phyloP scores from a whole-genome alignment of 2,797 vertebrate species.

The Artibeus lituratus region DNA sequence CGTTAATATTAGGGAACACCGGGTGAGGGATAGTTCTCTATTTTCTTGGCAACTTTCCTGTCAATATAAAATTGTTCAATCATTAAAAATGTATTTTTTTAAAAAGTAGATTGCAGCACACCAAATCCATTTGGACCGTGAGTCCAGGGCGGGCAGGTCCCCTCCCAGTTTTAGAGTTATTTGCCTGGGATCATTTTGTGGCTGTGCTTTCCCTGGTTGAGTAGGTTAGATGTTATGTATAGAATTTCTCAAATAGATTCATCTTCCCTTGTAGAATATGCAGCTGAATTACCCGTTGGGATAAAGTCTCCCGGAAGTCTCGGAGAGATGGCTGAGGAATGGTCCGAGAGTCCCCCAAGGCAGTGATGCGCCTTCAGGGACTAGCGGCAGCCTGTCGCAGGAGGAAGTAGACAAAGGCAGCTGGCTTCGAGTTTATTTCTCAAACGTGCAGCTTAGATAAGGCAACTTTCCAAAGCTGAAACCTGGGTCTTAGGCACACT shows the following conservation, averaged over 20 bases:
- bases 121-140: background rate
- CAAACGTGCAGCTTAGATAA: constrained; percentile 23
- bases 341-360: background rate
- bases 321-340: background rate
- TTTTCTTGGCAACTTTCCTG: background rate
- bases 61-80: background rate
- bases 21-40: background rate
- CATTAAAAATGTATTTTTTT: background rate
- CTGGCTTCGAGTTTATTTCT: constrained; percentile 47
- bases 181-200: background rate
- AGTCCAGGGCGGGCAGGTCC: background rate
- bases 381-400: background rate
- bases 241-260: background rate
- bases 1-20: background rate
- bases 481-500: constrained; percentile 37
- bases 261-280: background rate
- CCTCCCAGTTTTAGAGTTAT: background rate
- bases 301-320: background rate
- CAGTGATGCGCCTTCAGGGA: background rate
- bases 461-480: constrained; percentile 37
- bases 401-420: background rate
- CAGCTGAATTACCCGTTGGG: background rate
- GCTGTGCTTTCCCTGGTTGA: background rate
- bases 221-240: background rate
- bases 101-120: background rate